phyloP scores from a whole-genome alignment of 2,888 invertebrate genomes.

The Scaptomyza flava region DNA sequence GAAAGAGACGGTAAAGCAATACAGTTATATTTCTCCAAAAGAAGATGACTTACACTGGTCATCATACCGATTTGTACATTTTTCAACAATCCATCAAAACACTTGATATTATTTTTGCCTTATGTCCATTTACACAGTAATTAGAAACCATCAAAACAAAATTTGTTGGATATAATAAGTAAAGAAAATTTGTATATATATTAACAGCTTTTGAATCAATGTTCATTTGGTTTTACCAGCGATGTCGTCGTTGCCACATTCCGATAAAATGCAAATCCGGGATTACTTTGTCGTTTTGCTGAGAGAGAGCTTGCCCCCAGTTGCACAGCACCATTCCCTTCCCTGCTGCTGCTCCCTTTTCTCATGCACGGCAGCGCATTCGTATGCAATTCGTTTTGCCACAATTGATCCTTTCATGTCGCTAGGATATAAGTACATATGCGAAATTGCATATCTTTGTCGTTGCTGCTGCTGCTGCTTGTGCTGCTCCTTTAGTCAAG shows the following conservation, averaged over 20 bases:
- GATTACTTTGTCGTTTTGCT: conserved; percentile 81
- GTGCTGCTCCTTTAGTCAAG: conserved; percentile 51
- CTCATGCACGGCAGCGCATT: conserved; percentile 60
- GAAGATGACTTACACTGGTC: conserved; percentile 26
- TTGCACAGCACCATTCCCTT: conserved; percentile 11
- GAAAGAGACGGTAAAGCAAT: conserved; percentile 46
- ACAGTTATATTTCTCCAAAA: not conserved
- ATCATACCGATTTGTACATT: not conserved
- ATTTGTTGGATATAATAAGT: not conserved
- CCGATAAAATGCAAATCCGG: conserved; percentile 80
- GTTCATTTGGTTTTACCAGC: conserved; percentile 44
- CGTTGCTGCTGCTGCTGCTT: conserved; percentile 53
- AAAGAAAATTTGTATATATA: not conserved
- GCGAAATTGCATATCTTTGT: conserved; percentile 80
- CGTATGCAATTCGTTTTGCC: conserved; percentile 81
- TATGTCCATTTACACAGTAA: no score
- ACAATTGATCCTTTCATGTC: conserved; percentile 81
- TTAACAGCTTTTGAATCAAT: conserved; percentile 16
- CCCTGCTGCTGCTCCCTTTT: not conserved
- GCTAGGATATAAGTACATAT: conserved; percentile 81
- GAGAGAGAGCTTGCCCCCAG: conserved; percentile 69
- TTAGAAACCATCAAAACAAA: no score
- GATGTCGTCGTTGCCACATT: conserved; percentile 66
- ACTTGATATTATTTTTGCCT: no score
- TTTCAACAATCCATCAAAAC: no score